These are phyloP conservation scores for Periophthalmus magnuspinnatus DNA, from an alignment of 2,797 vertebrate genomes.

Conservation along the genomic window DNA sequence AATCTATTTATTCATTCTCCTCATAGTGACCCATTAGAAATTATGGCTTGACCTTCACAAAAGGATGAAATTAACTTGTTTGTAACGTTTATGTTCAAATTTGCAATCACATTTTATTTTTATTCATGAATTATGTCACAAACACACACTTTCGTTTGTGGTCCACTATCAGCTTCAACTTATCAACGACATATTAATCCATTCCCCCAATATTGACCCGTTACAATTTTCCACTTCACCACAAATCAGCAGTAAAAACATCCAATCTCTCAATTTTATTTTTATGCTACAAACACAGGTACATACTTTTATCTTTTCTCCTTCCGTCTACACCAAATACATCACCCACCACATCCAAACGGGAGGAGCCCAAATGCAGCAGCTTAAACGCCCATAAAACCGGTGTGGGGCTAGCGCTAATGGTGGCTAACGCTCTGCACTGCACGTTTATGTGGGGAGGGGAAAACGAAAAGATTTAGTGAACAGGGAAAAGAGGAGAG, in stretches of 20 bases:
- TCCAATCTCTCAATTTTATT: background rate
- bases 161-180: too few species aligned
- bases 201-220: too few species aligned
- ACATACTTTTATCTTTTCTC: background rate
- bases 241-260: background rate
- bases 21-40: too few species aligned
- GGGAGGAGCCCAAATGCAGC: slow-evolving; percentile 74
- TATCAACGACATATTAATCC: too few species aligned
- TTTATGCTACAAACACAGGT: background rate
- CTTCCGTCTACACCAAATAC: background rate
- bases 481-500: slow-evolving; percentile 5
- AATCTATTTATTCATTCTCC: too few species aligned
- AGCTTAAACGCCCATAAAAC: slow-evolving; percentile 76
- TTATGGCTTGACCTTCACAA: too few species aligned
- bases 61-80: too few species aligned
- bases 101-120: too few species aligned
- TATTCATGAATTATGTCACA: too few species aligned
- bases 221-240: too few species aligned
- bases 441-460: slow-evolving; percentile 66
- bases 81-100: too few species aligned
- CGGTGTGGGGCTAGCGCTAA: slow-evolving; percentile 76
- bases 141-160: too few species aligned
- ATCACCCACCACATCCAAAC: slow-evolving; percentile 41
- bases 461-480: slow-evolving; percentile 59
- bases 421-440: slow-evolving; percentile 63